These are phyloP conservation scores for Bos indicus DNA, from an alignment of 2,113 vertebrate genomes.

Conservation along the genomic window DNA sequence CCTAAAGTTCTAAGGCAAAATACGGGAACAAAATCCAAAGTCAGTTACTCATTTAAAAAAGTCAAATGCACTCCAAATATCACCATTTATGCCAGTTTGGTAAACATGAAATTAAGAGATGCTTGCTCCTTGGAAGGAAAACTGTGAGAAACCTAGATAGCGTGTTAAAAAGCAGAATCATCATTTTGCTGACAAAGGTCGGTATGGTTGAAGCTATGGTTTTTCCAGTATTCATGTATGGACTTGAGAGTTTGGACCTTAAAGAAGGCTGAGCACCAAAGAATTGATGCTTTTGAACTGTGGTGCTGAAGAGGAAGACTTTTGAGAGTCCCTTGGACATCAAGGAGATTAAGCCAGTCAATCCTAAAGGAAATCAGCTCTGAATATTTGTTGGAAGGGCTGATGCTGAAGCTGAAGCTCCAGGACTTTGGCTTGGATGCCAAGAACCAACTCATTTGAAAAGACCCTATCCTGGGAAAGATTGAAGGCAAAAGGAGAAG, in stretches of 20 bases:
- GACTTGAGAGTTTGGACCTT: not conserved
- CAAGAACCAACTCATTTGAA: not conserved
- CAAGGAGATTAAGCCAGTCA: not conserved
- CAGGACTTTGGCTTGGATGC: not conserved
- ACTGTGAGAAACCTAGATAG: not conserved
- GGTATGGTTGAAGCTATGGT: not conserved
- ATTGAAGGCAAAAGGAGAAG: not conserved
- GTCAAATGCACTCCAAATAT: not conserved
- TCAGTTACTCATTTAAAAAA: not conserved
- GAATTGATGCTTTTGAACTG: not conserved
- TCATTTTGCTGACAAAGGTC: not conserved
- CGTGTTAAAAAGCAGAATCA: not conserved
- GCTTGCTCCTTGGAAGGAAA: not conserved
- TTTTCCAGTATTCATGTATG: not conserved
- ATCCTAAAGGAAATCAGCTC: not conserved
- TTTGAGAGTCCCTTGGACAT: not conserved
- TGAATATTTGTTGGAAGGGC: not conserved
- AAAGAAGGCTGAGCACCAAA: not conserved
- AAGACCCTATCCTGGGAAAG: not conserved
- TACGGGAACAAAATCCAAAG: conserved; percentile 1
- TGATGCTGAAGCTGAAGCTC: not conserved
- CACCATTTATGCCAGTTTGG: not conserved
- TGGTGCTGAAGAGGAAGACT: not conserved
- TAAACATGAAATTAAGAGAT: not conserved
- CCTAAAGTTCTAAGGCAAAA: not conserved